These are phyloP conservation scores for Peribatodes rhomboidaria DNA, from an alignment of 2,888 invertebrate genomes.

Conservation along the genomic window DNA sequence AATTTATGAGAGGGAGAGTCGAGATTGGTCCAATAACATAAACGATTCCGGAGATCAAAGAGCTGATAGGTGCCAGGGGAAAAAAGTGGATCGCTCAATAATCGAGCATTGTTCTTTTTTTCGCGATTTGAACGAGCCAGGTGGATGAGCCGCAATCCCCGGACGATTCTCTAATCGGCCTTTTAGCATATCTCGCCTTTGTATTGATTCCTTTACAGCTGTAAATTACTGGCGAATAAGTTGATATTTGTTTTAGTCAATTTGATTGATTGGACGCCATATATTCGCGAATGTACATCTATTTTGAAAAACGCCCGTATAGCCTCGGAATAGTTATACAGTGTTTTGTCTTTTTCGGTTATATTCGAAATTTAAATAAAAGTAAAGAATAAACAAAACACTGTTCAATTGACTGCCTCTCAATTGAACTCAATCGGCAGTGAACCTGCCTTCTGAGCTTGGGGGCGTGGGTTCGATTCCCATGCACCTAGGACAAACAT, in stretches of 20 bases:
- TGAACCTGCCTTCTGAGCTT: too few relatives aligned
- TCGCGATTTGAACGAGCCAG: constrained; percentile 50
- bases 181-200: constrained; percentile 48
- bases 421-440: too few relatives aligned
- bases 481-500: too few relatives aligned
- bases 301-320: too few relatives aligned
- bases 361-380: too few relatives aligned
- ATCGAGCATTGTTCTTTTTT: constrained; percentile 45
- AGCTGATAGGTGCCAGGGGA: constrained; percentile 53
- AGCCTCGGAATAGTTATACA: neutral
- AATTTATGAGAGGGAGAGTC: constrained; percentile 48
- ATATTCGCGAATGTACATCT: too few relatives aligned
- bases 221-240: constrained; percentile 4
- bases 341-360: neutral
- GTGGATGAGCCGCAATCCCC: constrained; percentile 55
- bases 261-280: neutral
- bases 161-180: constrained; percentile 51
- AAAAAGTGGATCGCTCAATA: constrained; percentile 57
- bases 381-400: too few relatives aligned
- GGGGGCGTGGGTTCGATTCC: too few relatives aligned
- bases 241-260: neutral
- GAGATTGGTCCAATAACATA: constrained; percentile 59
- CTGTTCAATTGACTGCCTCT: too few relatives aligned
- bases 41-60: constrained; percentile 63
- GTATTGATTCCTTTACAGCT: constrained; percentile 23